Percentiles rank a stretch among this genome's conserved stretches.
These are phyloP conservation scores for Rhagonycha lutea DNA, from an alignment of 2,888 invertebrate species.

Conservation along the genomic window DNA sequence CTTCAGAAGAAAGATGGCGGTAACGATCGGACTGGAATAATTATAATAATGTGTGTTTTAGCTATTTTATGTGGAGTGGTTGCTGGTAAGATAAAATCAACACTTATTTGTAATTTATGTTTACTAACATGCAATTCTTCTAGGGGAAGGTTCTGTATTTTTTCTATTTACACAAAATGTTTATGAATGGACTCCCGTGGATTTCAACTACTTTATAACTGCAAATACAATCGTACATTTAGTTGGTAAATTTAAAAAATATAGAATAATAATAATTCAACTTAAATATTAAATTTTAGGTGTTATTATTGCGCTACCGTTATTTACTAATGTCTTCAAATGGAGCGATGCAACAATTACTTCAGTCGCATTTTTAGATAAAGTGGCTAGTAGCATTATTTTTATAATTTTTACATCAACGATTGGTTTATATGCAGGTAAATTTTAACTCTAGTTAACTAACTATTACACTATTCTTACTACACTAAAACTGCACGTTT, in stretches of 20 bases:
- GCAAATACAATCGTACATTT: constrained; percentile 62
- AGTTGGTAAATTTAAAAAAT: constrained; percentile 52
- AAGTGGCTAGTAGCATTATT: constrained; percentile 51
- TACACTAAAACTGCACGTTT: no score
- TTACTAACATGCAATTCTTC: constrained; percentile 36
- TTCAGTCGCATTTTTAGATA: constrained; percentile 51
- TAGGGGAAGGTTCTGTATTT: constrained; percentile 64
- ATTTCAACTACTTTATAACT: constrained; percentile 63
- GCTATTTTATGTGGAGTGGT: constrained; percentile 34
- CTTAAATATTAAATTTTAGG: constrained; percentile 18
- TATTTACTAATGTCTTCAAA: constrained; percentile 48
- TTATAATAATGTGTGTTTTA: constrained; percentile 37
- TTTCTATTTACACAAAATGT: constrained; percentile 63
- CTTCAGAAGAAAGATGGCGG: constrained; percentile 37
- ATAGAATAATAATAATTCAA: neutral
- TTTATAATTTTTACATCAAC: constrained; percentile 47
- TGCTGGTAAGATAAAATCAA: constrained; percentile 37
- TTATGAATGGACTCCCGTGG: constrained; percentile 63
- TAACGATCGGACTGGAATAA: constrained; percentile 43
- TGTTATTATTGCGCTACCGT: constrained; percentile 37
- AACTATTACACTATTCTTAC: no score
- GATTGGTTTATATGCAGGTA: constrained; percentile 52
- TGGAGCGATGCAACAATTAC: constrained; percentile 50
- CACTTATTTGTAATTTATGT: neutral
- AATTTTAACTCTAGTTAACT: no score